These are phyloP conservation scores for Sminthurinus aureus DNA, from an alignment of 2,888 invertebrate genomes.

Conservation along the genomic window DNA sequence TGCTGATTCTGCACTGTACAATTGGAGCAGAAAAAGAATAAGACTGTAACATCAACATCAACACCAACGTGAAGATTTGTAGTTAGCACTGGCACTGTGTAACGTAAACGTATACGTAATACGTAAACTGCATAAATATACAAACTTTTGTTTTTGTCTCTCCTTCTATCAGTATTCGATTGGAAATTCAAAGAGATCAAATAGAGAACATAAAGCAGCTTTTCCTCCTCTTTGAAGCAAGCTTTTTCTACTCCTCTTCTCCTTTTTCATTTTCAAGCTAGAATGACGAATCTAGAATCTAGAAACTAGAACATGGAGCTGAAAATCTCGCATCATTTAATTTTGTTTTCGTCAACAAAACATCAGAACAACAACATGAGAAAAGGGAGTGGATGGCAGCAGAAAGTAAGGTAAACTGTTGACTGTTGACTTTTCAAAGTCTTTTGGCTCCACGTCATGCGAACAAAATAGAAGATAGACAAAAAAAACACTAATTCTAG, in stretches of 20 bases:
- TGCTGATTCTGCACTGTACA: too few species aligned
- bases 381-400: slow-evolving; percentile 18
- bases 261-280: too few species aligned
- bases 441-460: not conserved
- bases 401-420: not conserved
- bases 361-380: not conserved
- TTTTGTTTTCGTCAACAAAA: slow-evolving; percentile 30
- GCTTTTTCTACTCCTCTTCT: too few species aligned
- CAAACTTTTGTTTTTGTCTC: slow-evolving; percentile 16
- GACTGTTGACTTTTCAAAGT: not conserved
- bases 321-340: slow-evolving; percentile 18
- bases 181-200: not conserved
- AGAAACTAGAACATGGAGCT: too few species aligned
- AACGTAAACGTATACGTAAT: not conserved
- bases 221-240: not conserved
- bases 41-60: too few species aligned
- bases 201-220: slow-evolving; percentile 21
- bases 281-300: too few species aligned
- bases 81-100: too few species aligned
- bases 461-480: not conserved
- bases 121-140: slow-evolving; percentile 25
- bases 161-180: not conserved
- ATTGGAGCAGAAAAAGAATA: too few species aligned
- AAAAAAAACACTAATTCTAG: too few species aligned
- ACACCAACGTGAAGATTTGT: too few species aligned